phyloP scores from a whole-genome alignment of 2,797 vertebrate genomes.

The Chromobotia macracanthus region DNA sequence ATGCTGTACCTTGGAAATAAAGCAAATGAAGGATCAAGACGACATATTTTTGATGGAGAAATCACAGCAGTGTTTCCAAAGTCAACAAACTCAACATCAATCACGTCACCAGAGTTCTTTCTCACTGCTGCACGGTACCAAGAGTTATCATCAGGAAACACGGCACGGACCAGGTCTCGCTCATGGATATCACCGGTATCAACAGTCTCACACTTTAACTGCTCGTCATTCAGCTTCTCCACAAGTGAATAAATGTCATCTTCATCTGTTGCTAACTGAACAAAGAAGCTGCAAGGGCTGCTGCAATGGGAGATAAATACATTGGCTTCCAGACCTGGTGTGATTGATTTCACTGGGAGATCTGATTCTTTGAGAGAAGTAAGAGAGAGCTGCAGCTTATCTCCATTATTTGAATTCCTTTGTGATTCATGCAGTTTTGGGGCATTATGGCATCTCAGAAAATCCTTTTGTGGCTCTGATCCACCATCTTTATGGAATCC shows the following conservation, averaged over 20 bases:
- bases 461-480: slow-evolving; percentile 5
- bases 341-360: slow-evolving; percentile 75
- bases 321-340: slow-evolving; percentile 73
- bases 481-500: slow-evolving; percentile 11
- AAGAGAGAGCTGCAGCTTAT: not conserved
- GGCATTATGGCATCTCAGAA: not conserved
- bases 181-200: slow-evolving; percentile 66
- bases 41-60: slow-evolving; percentile 69
- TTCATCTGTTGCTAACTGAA: slow-evolving; percentile 84
- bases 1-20: slow-evolving; percentile 77
- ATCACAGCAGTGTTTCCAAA: slow-evolving; percentile 86
- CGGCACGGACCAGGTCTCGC: slow-evolving; percentile 84
- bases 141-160: slow-evolving; percentile 84
- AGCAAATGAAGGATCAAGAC: slow-evolving; percentile 70
- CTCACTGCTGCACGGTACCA: slow-evolving; percentile 88
- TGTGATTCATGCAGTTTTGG: not conserved
- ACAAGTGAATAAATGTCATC: slow-evolving; percentile 76
- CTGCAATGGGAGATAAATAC: slow-evolving; percentile 86
- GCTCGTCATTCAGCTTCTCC: slow-evolving; percentile 79
- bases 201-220: slow-evolving; percentile 51
- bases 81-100: slow-evolving; percentile 87
- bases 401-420: not conserved
- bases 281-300: slow-evolving; percentile 83
- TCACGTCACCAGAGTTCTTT: slow-evolving; percentile 62
- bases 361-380: slow-evolving; percentile 70